A percentile compares a stretch with the other conserved stretches of the same genome.
These are phyloP conservation scores for Phrynosoma platyrhinos DNA, from an alignment of 2,113 vertebrate genomes.

Conservation along the genomic window DNA sequence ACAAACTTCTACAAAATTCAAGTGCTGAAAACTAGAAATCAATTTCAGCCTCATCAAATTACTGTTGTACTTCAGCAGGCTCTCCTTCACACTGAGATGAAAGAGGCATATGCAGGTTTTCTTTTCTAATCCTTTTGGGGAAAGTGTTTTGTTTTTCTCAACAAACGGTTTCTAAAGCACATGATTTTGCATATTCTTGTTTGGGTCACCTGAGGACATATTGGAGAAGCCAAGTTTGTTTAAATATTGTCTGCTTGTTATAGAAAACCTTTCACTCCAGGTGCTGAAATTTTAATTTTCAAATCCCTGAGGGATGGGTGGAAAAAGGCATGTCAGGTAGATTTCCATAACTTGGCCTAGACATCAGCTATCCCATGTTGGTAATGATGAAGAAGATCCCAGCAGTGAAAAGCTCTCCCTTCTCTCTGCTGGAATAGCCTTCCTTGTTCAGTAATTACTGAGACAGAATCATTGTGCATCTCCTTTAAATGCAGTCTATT, in stretches of 20 bases:
- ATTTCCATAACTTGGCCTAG: neutral
- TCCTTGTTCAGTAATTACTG: neutral
- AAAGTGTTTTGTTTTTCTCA: neutral
- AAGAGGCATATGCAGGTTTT: neutral
- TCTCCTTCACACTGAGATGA: neutral
- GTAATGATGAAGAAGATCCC: neutral
- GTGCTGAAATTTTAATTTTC: slow-evolving; percentile 25
- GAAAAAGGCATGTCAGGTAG: neutral
- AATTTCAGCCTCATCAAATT: neutral
- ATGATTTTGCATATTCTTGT: slow-evolving; percentile 5
- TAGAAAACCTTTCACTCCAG: neutral
- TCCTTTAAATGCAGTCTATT: neutral
- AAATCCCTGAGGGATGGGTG: slow-evolving; percentile 14
- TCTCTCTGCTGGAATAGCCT: neutral
- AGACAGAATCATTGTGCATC: neutral
- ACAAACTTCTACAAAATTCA: neutral
- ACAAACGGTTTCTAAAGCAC: neutral
- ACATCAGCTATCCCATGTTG: neutral
- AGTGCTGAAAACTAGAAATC: neutral
- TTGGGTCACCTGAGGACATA: slow-evolving; percentile 22
- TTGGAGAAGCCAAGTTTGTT: slow-evolving; percentile 18
- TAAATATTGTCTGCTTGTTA: neutral
- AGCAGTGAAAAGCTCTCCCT: neutral
- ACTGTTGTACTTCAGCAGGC: neutral
- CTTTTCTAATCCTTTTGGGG: neutral